These are phyloP conservation scores for Thomomys bottae DNA, from an alignment of 2,113 vertebrate species.

Conservation along the genomic window DNA sequence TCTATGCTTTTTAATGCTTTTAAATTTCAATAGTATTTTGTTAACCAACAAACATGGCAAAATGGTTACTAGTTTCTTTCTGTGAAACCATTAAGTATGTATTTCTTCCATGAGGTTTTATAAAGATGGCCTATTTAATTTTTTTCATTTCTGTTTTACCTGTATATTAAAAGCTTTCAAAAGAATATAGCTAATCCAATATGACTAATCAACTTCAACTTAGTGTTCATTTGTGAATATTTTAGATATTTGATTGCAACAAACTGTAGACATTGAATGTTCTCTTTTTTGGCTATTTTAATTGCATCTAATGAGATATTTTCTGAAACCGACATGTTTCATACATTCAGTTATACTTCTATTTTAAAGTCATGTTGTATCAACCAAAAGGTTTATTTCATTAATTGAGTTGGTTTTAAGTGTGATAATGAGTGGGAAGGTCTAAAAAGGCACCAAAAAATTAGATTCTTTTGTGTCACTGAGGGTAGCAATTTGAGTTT, in stretches of 20 bases:
- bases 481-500: conserved; percentile 56
- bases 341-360: conserved; percentile 58
- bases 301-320: conserved; percentile 81
- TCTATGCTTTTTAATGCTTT: background rate
- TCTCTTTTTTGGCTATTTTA: conserved; percentile 69
- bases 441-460: conserved; percentile 51
- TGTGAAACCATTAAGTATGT: background rate
- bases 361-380: conserved; percentile 69
- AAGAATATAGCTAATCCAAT: too few species aligned
- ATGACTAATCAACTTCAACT: conserved; percentile 18
- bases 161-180: background rate
- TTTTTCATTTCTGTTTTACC: background rate
- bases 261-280: conserved; percentile 66
- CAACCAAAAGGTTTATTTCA: conserved; percentile 66
- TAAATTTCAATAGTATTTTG: background rate
- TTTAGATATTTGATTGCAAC: conserved; percentile 21
- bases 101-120: background rate
- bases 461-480: conserved; percentile 26
- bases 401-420: conserved; percentile 64
- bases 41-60: background rate
- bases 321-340: conserved; percentile 77
- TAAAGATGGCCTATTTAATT: background rate
- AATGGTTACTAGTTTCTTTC: background rate
- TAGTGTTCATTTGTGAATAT: conserved; percentile 42
- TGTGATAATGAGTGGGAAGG: conserved; percentile 18